Conservation (phyloP, 2,113 vertebrate genomes). For the Xyliphius kryptos region DNA sequence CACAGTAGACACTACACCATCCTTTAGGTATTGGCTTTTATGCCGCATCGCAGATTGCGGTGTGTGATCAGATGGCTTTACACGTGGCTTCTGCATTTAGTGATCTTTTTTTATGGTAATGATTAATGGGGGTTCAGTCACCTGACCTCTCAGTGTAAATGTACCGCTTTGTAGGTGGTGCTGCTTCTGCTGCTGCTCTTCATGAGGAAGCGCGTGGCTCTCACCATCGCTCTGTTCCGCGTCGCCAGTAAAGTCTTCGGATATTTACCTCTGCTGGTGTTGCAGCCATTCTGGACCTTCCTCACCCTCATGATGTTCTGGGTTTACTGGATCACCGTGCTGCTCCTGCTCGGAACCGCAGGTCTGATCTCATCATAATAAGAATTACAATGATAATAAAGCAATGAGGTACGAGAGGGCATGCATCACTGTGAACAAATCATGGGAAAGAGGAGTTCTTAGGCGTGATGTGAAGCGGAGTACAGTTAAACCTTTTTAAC, state of each 20-base stretch:
- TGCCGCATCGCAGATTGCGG: too few relatives aligned
- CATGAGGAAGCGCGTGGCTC: conserved; percentile 91
- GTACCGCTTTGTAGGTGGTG: conserved; percentile 65
- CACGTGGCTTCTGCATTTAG: too few relatives aligned
- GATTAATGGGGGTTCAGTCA: neutral
- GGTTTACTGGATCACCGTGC: conserved; percentile 86
- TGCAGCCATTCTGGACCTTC: conserved; percentile 97
- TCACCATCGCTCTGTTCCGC: conserved; percentile 92
- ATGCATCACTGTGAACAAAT: too few relatives aligned
- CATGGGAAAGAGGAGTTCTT: too few relatives aligned
- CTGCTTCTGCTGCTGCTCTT: conserved; percentile 88
- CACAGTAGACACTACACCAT: too few relatives aligned
- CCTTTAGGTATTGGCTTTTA: too few relatives aligned
- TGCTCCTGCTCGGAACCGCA: conserved; percentile 87
- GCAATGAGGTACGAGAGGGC: too few relatives aligned
- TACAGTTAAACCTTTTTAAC: too few relatives aligned
- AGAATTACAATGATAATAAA: too few relatives aligned
- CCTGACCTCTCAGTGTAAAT: conserved; percentile 19
- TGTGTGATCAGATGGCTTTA: too few relatives aligned
- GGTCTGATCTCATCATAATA: conserved; percentile 55
- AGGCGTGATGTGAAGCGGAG: too few relatives aligned
- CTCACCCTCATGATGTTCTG: conserved; percentile 90
- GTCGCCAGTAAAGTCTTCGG: conserved; percentile 96
- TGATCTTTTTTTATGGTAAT: too few relatives aligned
- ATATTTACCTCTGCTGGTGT: conserved; percentile 81